Conservation (phyloP, 1,140 invertebrate genomes). For the Drosophila bipectinata region DNA sequence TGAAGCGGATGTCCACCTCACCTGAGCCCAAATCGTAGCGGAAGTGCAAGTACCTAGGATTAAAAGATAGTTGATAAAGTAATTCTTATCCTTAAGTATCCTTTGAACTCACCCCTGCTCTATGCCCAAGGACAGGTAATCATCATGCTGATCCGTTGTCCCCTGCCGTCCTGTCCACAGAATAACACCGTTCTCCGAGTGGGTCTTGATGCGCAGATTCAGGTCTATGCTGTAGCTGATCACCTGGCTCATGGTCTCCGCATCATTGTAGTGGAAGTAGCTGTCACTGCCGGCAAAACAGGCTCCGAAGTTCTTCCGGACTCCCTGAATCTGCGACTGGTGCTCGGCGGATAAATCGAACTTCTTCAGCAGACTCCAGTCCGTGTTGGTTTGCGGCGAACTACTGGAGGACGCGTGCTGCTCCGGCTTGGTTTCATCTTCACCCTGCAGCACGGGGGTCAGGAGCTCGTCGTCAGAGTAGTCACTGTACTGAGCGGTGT, state of each 20-base stretch:
- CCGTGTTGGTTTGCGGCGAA: slow-evolving; percentile 73
- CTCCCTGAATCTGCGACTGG: slow-evolving; percentile 61
- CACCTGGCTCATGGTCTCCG: slow-evolving; percentile 88
- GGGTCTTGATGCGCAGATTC: slow-evolving; percentile 82
- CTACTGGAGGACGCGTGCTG: slow-evolving; percentile 27
- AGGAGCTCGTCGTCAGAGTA: slow-evolving; percentile 57
- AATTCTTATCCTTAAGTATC: neutral
- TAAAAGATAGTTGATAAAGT: neutral
- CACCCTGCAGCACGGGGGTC: slow-evolving; percentile 51
- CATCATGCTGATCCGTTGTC: slow-evolving; percentile 88
- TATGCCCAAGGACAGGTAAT: slow-evolving; percentile 93
- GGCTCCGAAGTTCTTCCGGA: slow-evolving; percentile 84
- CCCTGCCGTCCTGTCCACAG: slow-evolving; percentile 93
- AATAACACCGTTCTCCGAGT: slow-evolving; percentile 88
- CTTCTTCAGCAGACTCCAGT: slow-evolving; percentile 78
- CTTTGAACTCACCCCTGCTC: slow-evolving; percentile 88
- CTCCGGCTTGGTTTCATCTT: slow-evolving; percentile 11
- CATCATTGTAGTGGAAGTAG: slow-evolving; percentile 88
- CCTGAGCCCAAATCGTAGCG: slow-evolving; percentile 91
- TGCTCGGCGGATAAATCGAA: slow-evolving; percentile 74
- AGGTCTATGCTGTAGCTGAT: slow-evolving; percentile 84
- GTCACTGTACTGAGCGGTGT: slow-evolving; percentile 32
- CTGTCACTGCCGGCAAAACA: slow-evolving; percentile 89
- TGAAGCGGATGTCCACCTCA: slow-evolving; percentile 92
- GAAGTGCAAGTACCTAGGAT: slow-evolving; percentile 84